Conservation (phyloP, 2,888 invertebrate genomes). For the Amiota mariae region DNA sequence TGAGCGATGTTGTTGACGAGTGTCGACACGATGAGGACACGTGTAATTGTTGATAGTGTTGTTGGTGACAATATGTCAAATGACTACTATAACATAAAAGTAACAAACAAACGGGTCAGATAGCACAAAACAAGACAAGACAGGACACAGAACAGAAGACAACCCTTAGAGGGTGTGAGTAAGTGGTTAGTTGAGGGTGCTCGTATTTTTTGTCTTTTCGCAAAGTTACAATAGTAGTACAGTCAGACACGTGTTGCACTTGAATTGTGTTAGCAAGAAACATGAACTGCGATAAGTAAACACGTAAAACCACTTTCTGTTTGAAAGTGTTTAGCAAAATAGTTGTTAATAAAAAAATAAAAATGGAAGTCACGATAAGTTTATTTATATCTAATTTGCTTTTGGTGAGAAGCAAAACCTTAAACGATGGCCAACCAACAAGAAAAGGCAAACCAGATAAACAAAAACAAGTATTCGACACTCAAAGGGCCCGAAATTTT, state of each 20-base stretch:
- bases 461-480: constrained; percentile 7
- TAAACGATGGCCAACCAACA: neutral
- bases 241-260: constrained; percentile 25
- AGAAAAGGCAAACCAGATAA: constrained; percentile 16
- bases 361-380: constrained; percentile 16
- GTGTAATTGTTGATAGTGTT: constrained; percentile 62
- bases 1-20: constrained; percentile 21
- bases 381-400: constrained; percentile 21
- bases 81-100: constrained; percentile 56
- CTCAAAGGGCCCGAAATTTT: neutral
- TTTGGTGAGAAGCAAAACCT: constrained; percentile 4
- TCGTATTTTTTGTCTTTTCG: neutral
- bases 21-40: constrained; percentile 50
- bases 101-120: constrained; percentile 2
- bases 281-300: constrained; percentile 50
- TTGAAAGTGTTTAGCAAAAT: constrained; percentile 59
- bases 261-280: neutral
- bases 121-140: too few relatives aligned
- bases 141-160: neutral
- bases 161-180: neutral
- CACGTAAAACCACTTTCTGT: constrained; percentile 62
- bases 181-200: constrained; percentile 1
- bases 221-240: constrained; percentile 15
- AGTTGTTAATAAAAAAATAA: constrained; percentile 41
- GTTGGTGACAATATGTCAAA: constrained; percentile 67